phyloP scores from a whole-genome alignment of 2,113 vertebrate genomes.

The Eptesicus fuscus region DNA sequence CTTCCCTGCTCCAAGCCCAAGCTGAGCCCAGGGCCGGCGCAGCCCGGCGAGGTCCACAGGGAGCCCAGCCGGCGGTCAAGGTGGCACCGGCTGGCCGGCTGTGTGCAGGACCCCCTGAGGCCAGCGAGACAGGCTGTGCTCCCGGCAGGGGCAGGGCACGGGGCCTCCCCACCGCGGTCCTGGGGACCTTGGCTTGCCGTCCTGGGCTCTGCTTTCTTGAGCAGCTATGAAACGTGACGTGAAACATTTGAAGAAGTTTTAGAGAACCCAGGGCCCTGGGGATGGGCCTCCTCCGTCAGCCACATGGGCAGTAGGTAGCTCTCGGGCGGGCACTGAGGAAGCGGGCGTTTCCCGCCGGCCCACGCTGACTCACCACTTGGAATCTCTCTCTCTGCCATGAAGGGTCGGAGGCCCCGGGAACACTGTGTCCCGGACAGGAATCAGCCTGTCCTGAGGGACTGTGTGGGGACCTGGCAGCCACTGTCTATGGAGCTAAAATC shows the following conservation, averaged over 20 bases:
- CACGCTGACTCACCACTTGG: fast-evolving
- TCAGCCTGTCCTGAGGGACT: background rate
- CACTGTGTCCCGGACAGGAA: background rate
- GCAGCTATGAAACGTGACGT: background rate
- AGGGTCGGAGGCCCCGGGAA: background rate
- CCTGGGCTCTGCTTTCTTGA: background rate
- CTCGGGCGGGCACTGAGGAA: background rate
- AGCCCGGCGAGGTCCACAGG: background rate
- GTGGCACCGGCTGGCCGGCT: background rate
- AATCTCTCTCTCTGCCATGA: background rate
- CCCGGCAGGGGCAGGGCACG: fast-evolving
- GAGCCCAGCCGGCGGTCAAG: background rate
- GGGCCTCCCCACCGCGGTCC: background rate
- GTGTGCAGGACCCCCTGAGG: background rate
- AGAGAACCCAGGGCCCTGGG: background rate
- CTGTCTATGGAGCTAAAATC: background rate
- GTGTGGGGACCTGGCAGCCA: background rate
- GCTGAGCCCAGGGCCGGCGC: background rate
- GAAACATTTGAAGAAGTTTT: background rate
- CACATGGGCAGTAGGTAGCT: fast-evolving
- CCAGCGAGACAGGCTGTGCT: background rate
- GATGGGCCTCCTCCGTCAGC: fast-evolving
- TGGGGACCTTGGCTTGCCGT: background rate
- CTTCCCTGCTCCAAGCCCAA: background rate
- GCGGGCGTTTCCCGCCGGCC: fast-evolving